A percentile compares a stretch with the other conserved stretches of the same genome.
Conservation (phyloP, 2,888 invertebrate genomes). For the Drosophila testacea region DNA sequence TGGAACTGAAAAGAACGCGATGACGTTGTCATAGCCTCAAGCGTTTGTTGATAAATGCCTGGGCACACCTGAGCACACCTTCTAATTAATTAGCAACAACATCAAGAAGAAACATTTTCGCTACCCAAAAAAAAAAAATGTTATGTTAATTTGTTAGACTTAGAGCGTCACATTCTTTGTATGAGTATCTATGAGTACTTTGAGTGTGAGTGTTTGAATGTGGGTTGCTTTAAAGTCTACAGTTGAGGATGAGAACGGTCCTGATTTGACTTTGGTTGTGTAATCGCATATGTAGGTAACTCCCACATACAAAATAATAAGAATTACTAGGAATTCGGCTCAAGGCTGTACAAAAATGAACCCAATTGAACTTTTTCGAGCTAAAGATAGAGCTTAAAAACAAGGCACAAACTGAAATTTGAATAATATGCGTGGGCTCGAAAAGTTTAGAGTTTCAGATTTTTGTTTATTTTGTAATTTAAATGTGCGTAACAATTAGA, state of each 20-base stretch:
- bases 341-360: constrained; percentile 57
- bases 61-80: constrained; percentile 59
- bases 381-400: constrained; percentile 33
- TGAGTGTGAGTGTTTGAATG: constrained; percentile 13
- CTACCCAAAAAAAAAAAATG: constrained; percentile 20
- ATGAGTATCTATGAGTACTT: constrained; percentile 13
- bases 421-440: constrained; percentile 44
- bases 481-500: constrained; percentile 12
- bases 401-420: constrained; percentile 26
- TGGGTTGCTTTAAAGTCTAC: constrained; percentile 47
- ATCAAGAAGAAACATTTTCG: constrained; percentile 36
- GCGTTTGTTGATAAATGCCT: constrained; percentile 29
- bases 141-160: constrained; percentile 49
- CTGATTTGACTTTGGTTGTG: constrained; percentile 21
- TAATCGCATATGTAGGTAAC: constrained; percentile 27
- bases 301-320: constrained; percentile 31
- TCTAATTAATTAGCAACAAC: constrained; percentile 70
- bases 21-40: constrained; percentile 20
- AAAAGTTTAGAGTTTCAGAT: constrained; percentile 10
- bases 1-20: constrained; percentile 29
- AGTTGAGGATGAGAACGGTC: constrained; percentile 59
- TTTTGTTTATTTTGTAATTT: not conserved
- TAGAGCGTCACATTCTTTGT: constrained; percentile 9
- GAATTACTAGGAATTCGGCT: constrained; percentile 15
- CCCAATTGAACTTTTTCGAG: constrained; percentile 53